phyloP scores from a whole-genome alignment of 2,113 vertebrate species.

The Neolamprologus tretocephalus region DNA sequence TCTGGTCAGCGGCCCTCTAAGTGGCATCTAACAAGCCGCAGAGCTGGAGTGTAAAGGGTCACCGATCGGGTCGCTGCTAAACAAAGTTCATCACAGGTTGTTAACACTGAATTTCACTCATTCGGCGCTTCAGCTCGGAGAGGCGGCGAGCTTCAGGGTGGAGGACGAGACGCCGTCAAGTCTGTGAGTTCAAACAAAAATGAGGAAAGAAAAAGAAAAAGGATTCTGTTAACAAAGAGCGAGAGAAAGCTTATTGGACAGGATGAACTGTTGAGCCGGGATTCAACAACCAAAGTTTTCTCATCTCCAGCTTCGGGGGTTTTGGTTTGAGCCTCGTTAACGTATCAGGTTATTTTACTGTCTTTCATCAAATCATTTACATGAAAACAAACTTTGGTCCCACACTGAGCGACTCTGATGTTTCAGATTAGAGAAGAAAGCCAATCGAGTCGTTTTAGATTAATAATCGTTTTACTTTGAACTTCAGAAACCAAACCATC shows the following conservation, averaged over 20 bases:
- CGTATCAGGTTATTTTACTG: background rate
- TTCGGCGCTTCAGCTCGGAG: background rate
- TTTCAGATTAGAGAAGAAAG: background rate
- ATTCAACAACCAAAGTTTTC: background rate
- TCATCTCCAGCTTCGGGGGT: background rate
- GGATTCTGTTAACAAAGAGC: background rate
- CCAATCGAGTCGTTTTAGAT: background rate
- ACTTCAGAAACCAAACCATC: background rate
- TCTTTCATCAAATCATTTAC: background rate
- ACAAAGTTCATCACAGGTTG: slow-evolving; percentile 22
- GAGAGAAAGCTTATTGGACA: background rate
- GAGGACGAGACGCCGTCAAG: background rate
- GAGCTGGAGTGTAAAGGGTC: background rate
- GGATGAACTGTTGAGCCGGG: background rate
- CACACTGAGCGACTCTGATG: background rate
- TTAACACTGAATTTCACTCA: background rate
- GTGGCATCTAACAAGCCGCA: slow-evolving; percentile 3
- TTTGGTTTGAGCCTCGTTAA: background rate
- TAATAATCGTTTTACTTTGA: background rate
- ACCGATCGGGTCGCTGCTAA: background rate
- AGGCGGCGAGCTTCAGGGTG: background rate
- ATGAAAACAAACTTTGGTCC: background rate
- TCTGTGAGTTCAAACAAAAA: background rate
- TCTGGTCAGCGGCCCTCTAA: background rate
- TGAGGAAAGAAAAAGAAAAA: background rate